Evolutionary conservation across 2,888 invertebrate species (phyloP), one percentile per base, ranked within the genome.

Genomic region (Apoderus coryli): DNA sequence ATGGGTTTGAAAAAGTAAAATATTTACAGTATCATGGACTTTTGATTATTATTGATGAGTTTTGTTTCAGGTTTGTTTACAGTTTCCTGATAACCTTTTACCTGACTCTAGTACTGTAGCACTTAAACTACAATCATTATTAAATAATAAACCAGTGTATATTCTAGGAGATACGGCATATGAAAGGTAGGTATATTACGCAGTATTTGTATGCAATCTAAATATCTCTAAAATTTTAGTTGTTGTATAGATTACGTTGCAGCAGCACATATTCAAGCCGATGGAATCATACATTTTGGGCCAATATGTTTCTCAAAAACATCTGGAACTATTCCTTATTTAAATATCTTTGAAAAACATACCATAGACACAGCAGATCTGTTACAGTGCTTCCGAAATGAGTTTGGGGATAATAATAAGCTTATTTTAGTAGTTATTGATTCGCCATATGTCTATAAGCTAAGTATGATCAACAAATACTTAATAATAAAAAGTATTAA

Each of bases 181-280:
- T 57, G 89, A 86, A 42, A 89, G 84, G 69, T 78, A 49, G 38
- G 67, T 59, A 59, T 53, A 7, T n/a, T n/a, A n/a, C n/a, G n/a
- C n/a, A n/a, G n/a, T n/a, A n/a, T 54, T 54, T 38, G 9, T 24
- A 6, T 27, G n/a, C n/a, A n/a, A n/a, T n/a, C n/a, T n/a, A n/a
- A n/a, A 11, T 12, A 14, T 9, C 14, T 29, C 4, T 10, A 15
- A 36, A 34, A 35, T 56, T 64, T 41, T 55, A 88, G 88, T 54
- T 90, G 89, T 56, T 90, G 90, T 54, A 73, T 86, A 3, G 89
- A 90, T 56, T 80, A 81, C 47, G 74, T 92, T 16, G 81, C 90
- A 2, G 88, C 92, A 0, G 75, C 81, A 54, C 95, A 95, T 56
- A 73, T 86, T 4, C 65, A 72, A 33, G 79, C 81, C 0, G 84